Percentiles rank a stretch among this genome's conserved stretches.
phyloP scores from a whole-genome alignment of 53 echinoderm and acorn worm species.

The Patiria pectinifera region DNA sequence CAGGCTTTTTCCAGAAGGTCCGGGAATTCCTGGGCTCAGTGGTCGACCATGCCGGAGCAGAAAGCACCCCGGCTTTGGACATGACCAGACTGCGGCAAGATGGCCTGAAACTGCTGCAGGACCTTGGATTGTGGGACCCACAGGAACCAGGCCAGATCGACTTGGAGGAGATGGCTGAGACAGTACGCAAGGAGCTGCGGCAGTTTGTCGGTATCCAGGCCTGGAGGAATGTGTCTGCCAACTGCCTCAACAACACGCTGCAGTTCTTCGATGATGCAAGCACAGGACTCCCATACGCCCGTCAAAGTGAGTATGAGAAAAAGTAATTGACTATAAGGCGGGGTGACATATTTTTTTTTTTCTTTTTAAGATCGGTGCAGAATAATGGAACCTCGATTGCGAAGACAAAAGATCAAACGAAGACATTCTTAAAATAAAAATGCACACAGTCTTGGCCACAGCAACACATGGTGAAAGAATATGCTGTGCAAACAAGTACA shows the following conservation, averaged over 20 bases:
- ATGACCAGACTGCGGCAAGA: not conserved
- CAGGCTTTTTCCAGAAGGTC: not conserved
- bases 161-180: not conserved
- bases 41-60: not conserved
- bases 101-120: not conserved
- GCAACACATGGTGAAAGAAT: too few relatives aligned
- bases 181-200: not conserved
- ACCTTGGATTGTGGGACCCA: not conserved
- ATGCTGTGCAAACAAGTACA: too few relatives aligned
- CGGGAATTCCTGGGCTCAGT: not conserved
- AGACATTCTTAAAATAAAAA: too few relatives aligned
- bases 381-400: too few relatives aligned
- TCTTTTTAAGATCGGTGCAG: too few relatives aligned
- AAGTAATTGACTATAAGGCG: too few relatives aligned
- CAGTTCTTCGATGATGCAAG: not conserved
- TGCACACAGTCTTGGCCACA: too few relatives aligned
- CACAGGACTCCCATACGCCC: not conserved
- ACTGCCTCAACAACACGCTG: slow-evolving; percentile 24
- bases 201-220: not conserved
- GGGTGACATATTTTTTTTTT: too few relatives aligned
- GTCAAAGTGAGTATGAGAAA: slow-evolving; percentile 8
- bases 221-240: slow-evolving; percentile 14
- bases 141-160: not conserved
- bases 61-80: not conserved
- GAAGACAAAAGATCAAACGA: too few relatives aligned